phyloP scores from a whole-genome alignment of 2,888 invertebrate genomes.

The Galeruca laticollis region DNA sequence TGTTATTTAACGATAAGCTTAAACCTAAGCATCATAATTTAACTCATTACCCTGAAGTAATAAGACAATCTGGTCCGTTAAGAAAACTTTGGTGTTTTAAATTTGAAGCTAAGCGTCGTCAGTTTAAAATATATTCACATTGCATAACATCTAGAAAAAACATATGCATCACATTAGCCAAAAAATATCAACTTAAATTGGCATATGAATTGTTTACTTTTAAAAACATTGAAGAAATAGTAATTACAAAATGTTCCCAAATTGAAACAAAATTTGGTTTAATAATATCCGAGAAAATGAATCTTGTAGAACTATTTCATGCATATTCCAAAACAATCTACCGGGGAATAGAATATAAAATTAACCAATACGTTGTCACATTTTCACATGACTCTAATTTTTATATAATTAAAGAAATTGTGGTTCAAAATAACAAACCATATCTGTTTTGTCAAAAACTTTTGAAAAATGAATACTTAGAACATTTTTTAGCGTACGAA shows the following conservation, averaged over 20 bases:
- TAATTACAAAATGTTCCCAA: not conserved
- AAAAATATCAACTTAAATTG: conserved; percentile 4
- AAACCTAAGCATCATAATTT: no score
- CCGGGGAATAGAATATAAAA: no score
- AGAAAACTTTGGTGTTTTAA: no score
- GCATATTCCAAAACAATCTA: not conserved
- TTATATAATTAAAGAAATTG: no score
- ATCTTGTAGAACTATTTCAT: not conserved
- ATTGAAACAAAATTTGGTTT: conserved; percentile 2
- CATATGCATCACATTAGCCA: conserved; percentile 49
- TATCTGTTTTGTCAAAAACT: conserved; percentile 18
- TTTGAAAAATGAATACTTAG: conserved; percentile 3
- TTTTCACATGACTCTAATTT: conserved; percentile 17
- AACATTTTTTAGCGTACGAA: conserved; percentile 28
- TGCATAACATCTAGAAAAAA: conserved; percentile 53
- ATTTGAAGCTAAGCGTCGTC: no score
- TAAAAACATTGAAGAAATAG: not conserved
- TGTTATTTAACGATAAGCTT: no score
- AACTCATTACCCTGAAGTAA: no score
- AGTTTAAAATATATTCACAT: no score
- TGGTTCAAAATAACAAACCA: conserved; percentile 10
- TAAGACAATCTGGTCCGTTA: no score
- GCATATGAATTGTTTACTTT: not conserved
- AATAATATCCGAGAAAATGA: conserved; percentile 2
- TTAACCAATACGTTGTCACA: not conserved